phyloP scores from a whole-genome alignment of 2,888 invertebrate species.

The Malacosoma neustria region DNA sequence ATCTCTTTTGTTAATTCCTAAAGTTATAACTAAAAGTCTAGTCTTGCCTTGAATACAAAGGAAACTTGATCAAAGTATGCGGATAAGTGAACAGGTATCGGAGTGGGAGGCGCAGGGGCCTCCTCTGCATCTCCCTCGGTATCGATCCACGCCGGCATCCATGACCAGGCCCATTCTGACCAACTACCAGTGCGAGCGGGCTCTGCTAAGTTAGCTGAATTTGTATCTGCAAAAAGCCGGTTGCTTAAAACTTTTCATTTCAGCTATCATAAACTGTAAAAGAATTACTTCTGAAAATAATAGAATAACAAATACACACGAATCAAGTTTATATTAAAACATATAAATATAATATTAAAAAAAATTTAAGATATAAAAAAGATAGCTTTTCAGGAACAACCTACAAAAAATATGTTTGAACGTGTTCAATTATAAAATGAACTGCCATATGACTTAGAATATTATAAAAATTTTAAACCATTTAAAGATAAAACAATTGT shows the following conservation, averaged over 20 bases:
- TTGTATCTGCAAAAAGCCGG: conserved; percentile 13
- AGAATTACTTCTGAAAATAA: too few relatives aligned
- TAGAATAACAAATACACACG: too few relatives aligned
- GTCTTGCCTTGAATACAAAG: conserved; percentile 48
- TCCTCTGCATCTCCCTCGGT: conserved; percentile 31
- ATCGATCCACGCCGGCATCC: conserved; percentile 48
- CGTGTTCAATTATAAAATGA: too few relatives aligned
- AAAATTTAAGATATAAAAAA: neutral
- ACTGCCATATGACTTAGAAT: too few relatives aligned
- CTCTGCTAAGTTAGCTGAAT: conserved; percentile 28
- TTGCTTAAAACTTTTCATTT: neutral
- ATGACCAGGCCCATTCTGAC: conserved; percentile 67
- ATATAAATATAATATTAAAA: neutral
- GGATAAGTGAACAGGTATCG: conserved; percentile 37
- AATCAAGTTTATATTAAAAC: too few relatives aligned
- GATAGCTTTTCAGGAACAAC: too few relatives aligned
- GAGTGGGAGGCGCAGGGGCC: conserved; percentile 24
- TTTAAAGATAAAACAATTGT: too few relatives aligned
- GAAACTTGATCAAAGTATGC: conserved; percentile 45
- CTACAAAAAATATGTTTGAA: too few relatives aligned
- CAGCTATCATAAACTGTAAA: too few relatives aligned
- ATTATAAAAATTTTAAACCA: too few relatives aligned
- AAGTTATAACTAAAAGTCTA: too few relatives aligned
- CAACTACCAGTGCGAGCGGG: conserved; percentile 40
- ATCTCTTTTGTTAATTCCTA: too few relatives aligned